Evolutionary conservation across 92 coral and sea anemone genomes (phyloP), one percentile per base, ranked within the genome.

Genomic region (Chrysogorgia sp.): DNA sequence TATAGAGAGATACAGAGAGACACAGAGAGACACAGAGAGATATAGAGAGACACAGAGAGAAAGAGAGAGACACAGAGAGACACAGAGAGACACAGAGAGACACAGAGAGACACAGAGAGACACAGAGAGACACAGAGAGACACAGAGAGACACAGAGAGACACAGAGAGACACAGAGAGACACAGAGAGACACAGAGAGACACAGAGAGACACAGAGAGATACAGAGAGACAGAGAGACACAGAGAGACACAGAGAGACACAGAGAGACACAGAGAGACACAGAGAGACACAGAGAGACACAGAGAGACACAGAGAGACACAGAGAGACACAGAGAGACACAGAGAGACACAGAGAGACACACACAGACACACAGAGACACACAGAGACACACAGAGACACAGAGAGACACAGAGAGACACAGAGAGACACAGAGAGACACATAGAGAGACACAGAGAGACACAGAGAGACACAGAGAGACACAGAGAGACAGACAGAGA

Each of bases 301-400:
- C 60, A 53, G 23, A 53, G 5, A 53, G 60, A 53, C 21, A 53
- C 60, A 53, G 23, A 53, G 8, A 53, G 60, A 53, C 23, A 53
- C 60, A 53, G 23, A 53, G 8, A 53, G 60, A 53, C 23, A 53
- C 60, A 53, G 23, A 53, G 5, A 53, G 28, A 53, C 23, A 53
- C 28, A 53, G 7, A 53, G 8, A 53, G 60, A 53, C 23, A 53
- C 7, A 53, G 7, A 53, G 8, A 53, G 60, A 53, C 23, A 53
- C 7, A 53, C 60, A 53, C 60, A 53, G 8, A 53, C 23, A 23
- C 7, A 53, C 60, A 53, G 8, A 53, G 7, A 53, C 23, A 53
- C 7, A 53, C 23, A 53, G 8, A 53, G 5, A 53, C 23, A 53
- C 7, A 53, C 60, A 53, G 8, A 23, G 7, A 53, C 23, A 53